A percentile compares a stretch with the other conserved stretches of the same genome.
Evolutionary conservation across 2,797 vertebrate genomes (phyloP).

Genomic region (Catostomus latipinnis): DNA sequence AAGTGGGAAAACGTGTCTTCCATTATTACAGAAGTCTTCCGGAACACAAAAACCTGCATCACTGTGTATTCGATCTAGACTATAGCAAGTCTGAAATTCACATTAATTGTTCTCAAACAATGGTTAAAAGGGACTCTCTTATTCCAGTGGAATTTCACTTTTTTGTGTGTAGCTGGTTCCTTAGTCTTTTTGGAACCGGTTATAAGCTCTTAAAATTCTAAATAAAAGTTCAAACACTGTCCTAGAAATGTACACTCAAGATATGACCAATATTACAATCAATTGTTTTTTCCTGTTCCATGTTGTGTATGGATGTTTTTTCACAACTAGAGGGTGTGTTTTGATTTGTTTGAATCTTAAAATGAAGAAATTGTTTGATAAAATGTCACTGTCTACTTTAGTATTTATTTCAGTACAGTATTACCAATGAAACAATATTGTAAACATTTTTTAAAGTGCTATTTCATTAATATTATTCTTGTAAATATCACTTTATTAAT

Average conservation of each 20-base stretch:
- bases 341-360: neutral
- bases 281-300: neutral
- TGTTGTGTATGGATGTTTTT: neutral
- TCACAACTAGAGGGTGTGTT: neutral
- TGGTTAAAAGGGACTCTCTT: neutral
- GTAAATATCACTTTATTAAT: no score
- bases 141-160: conserved; percentile 18
- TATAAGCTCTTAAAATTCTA: neutral
- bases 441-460: no score
- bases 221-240: neutral
- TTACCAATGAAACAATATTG: no score
- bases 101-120: neutral
- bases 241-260: neutral
- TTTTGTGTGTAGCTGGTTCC: neutral
- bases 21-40: conserved; percentile 87
- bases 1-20: conserved; percentile 84
- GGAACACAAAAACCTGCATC: conserved; percentile 81
- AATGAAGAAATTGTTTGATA: neutral
- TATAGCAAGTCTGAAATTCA: neutral
- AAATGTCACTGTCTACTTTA: neutral
- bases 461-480: no score
- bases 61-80: conserved; percentile 84
- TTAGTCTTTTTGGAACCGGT: neutral
- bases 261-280: neutral
- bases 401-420: neutral